Conservation (phyloP, 2,888 invertebrate species). For the Cyaniris semiargus region DNA sequence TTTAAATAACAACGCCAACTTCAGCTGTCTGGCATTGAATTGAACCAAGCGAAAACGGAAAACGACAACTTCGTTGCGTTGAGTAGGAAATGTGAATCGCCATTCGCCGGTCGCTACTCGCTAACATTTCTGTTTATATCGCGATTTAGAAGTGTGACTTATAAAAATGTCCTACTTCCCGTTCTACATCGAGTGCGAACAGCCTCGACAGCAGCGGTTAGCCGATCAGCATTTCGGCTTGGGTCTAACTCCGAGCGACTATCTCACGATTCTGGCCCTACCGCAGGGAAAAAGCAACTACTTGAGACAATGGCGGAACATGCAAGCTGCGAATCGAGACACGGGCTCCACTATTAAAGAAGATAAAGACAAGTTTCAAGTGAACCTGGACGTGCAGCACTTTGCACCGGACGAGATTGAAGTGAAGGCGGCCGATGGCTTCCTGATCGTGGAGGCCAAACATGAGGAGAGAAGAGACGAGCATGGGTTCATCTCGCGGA, state of each 20-base stretch:
- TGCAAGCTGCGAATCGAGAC: constrained; percentile 64
- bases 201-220: constrained; percentile 49
- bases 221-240: constrained; percentile 61
- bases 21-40: neutral
- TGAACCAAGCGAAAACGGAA: neutral
- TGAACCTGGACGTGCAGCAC: constrained; percentile 86
- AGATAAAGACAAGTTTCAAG: constrained; percentile 81
- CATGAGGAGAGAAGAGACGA: neutral
- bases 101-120: neutral
- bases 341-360: constrained; percentile 72
- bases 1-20: neutral
- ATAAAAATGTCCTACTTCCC: constrained; percentile 71
- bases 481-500: neutral
- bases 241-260: constrained; percentile 57
- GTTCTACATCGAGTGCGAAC: constrained; percentile 54
- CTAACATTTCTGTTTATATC: neutral
- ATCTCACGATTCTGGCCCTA: constrained; percentile 54
- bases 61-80: constrained; percentile 2
- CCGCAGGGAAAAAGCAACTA: constrained; percentile 52
- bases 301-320: constrained; percentile 83
- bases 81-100: neutral
- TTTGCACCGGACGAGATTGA: constrained; percentile 77
- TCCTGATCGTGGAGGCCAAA: neutral
- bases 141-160: neutral
- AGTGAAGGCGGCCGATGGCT: neutral